A percentile compares a stretch with the other conserved stretches of the same genome.
Conservation (phyloP, 1,140 invertebrate species). For the Chrysopa pallens region DNA sequence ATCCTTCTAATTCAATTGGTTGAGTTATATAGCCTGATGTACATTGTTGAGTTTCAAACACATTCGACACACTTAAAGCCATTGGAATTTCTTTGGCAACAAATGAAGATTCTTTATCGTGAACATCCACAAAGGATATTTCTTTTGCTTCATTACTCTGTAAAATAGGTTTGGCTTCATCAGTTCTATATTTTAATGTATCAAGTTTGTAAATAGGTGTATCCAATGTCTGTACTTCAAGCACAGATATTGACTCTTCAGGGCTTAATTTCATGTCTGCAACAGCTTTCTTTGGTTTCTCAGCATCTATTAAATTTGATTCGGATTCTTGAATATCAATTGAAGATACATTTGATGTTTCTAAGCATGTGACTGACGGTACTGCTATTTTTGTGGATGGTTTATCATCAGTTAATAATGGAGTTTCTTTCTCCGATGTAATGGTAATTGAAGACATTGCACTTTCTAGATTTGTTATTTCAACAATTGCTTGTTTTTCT, state of each 20-base stretch:
- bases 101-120: conserved; percentile 30
- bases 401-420: conserved; percentile 22
- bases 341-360: conserved; percentile 30
- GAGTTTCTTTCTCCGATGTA: conserved; percentile 35
- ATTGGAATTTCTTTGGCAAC: conserved; percentile 19
- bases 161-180: conserved; percentile 26
- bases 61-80: conserved; percentile 19
- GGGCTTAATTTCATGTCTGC: conserved; percentile 30
- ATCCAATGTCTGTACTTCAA: conserved; percentile 33
- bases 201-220: conserved; percentile 29
- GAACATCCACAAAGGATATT: conserved; percentile 28
- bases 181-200: conserved; percentile 29
- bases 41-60: conserved; percentile 24
- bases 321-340: conserved; percentile 36
- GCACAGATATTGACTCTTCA: conserved; percentile 32
- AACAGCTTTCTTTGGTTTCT: conserved; percentile 23
- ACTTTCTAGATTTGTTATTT: conserved; percentile 35
- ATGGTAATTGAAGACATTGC: conserved; percentile 34
- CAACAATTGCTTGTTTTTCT: conserved; percentile 31
- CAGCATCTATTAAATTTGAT: conserved; percentile 22
- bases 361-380: conserved; percentile 28
- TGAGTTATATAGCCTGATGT: conserved; percentile 29
- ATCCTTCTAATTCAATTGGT: conserved; percentile 34
- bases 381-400: conserved; percentile 28
- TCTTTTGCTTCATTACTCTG: conserved; percentile 35